Conservation (phyloP, 2,888 invertebrate genomes). For the Dusona sp. region DNA sequence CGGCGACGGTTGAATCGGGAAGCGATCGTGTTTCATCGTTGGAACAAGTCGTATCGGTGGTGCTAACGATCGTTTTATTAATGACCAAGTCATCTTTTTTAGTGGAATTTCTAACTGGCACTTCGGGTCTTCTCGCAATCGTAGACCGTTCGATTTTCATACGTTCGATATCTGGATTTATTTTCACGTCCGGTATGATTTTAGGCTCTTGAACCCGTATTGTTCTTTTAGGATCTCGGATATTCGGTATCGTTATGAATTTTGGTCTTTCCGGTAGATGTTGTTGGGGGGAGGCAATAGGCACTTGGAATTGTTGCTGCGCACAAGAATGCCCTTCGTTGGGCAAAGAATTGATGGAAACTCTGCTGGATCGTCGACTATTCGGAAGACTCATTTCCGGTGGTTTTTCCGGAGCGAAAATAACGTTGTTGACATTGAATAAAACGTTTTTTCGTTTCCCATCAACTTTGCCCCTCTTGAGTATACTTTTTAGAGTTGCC, state of each 20-base stretch:
- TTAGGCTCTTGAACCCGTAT: constrained; percentile 75
- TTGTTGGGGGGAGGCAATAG: constrained; percentile 59
- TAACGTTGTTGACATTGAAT: constrained; percentile 83
- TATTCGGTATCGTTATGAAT: constrained; percentile 83
- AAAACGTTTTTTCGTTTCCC: constrained; percentile 80
- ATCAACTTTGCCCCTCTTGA: constrained; percentile 77
- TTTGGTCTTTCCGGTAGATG: constrained; percentile 75
- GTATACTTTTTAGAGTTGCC: constrained; percentile 79
- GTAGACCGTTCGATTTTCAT: constrained; percentile 73
- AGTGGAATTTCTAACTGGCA: constrained; percentile 63
- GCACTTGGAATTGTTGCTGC: neutral
- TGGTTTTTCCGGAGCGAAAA: constrained; percentile 83
- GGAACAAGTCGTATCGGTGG: neutral
- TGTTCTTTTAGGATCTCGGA: constrained; percentile 76
- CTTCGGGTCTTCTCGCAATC: constrained; percentile 60
- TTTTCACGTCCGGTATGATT: constrained; percentile 72
- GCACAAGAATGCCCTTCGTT: constrained; percentile 17
- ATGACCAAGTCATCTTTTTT: constrained; percentile 50
- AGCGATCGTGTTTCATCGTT: constrained; percentile 47
- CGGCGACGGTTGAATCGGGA: constrained; percentile 40
- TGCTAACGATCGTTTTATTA: constrained; percentile 51
- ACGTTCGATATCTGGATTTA: constrained; percentile 68
- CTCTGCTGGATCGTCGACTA: constrained; percentile 69
- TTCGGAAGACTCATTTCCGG: constrained; percentile 60
- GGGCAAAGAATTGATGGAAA: constrained; percentile 44